These are phyloP conservation scores for Pantherophis alleghaniensis DNA, from an alignment of 2,797 vertebrate species.

Conservation along the genomic window DNA sequence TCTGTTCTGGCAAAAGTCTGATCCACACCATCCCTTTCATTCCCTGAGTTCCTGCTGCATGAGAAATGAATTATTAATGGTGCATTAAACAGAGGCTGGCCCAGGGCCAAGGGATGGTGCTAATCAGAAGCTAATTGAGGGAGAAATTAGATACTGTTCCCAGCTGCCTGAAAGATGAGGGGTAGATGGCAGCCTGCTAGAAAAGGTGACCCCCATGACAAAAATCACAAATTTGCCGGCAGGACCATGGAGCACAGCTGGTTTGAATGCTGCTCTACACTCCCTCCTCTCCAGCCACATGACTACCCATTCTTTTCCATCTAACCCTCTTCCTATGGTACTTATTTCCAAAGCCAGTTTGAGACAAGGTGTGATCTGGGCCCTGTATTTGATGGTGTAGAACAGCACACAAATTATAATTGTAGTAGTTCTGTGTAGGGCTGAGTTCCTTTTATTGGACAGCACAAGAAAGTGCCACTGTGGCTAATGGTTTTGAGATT, in stretches of 20 bases:
- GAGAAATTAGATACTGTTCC: conserved; percentile 67
- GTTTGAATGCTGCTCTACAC: neutral
- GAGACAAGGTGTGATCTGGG: neutral
- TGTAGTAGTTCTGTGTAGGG: neutral
- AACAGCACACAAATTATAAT: neutral
- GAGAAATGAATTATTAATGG: conserved; percentile 73
- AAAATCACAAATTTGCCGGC: neutral
- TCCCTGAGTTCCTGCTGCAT: conserved; percentile 53
- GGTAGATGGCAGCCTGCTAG: conserved; percentile 33
- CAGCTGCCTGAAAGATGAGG: conserved; percentile 15
- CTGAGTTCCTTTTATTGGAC: neutral
- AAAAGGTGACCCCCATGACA: conserved; percentile 62
- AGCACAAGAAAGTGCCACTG: too few relatives aligned
- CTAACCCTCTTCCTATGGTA: neutral
- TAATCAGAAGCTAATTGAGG: conserved; percentile 73
- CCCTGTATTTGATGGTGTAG: neutral
- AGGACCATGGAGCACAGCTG: neutral
- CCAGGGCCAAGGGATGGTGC: conserved; percentile 65
- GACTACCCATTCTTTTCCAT: neutral
- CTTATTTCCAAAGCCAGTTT: neutral
- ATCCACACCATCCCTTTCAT: conserved; percentile 51
- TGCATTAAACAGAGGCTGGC: conserved; percentile 66
- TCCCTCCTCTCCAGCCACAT: neutral
- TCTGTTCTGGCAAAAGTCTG: neutral
- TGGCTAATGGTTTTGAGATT: neutral